Base-by-base conservation (phyloP, 2,113 vertebrate species). In the Ivindomyrus marchei region DNA sequence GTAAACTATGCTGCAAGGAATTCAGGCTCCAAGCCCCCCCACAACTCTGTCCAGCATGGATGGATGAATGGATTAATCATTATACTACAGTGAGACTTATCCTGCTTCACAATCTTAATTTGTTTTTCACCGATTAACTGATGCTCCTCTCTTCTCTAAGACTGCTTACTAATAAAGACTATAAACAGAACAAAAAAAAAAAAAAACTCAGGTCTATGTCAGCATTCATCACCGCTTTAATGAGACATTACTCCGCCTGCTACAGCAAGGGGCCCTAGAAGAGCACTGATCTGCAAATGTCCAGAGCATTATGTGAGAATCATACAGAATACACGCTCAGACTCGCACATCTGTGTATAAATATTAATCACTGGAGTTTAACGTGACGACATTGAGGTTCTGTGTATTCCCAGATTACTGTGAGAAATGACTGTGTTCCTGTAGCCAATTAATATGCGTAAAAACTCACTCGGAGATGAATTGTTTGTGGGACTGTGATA, bases 301-400 rank as follows among this genome's bases (percentile, higher is more conserved):
- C 74, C 74, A 80, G 74, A 80, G 74, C 87, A 90, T 89, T 90
- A 90, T 74, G 53, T 46, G 80, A 85, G 58, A 90, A 89, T 90
- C 39, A 52, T 36, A 89, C 89, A 66, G 45, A n/a, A 93, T 91
- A 94, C 93, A 93, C 93, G 94, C 93, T 95, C 96, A 93, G 94
- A 95, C 47, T 88, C 94, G 95, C 95, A 95, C 96, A 95, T 95
- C 96, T 96, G 95, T 89, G 92, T 94, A 93, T 88, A 91, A 90
- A 94, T 94, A 96, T 96, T 96, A 96, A 97, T 96, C 95, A 96
- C 94, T 95, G 94, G 91, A 93, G 95, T 92, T 91, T 96, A 96
- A 96, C 94, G 93, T 94, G 93, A 94, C 93, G 95, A 92, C 94
- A 96, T 94, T 91, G 92, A 93, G 92, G 95, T 92, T 95, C 94